Conservation (phyloP, 1,140 invertebrate genomes). For the Temnothorax curvispinosus region DNA sequence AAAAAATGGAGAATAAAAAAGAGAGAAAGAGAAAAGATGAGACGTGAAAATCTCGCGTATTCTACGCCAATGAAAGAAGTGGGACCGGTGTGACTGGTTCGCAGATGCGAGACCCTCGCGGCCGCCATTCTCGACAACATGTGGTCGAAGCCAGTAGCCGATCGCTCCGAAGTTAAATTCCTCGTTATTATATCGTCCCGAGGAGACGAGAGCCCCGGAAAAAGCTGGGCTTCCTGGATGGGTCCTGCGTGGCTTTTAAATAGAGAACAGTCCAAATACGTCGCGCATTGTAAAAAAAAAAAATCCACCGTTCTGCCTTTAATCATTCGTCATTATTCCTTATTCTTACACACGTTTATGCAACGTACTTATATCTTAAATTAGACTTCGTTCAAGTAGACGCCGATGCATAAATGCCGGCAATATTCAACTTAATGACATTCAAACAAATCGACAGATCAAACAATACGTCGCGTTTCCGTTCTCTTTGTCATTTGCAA, state of each 20-base stretch:
- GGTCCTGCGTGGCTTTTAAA: slow-evolving; percentile 7
- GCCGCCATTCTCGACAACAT: slow-evolving; percentile 75
- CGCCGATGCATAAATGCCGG: background rate
- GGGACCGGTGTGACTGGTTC: slow-evolving; percentile 85
- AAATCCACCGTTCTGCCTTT: slow-evolving; percentile 12
- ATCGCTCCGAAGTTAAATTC: slow-evolving; percentile 74
- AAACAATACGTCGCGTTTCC: slow-evolving; percentile 7
- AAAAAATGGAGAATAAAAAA: background rate
- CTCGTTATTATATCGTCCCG: slow-evolving; percentile 75
- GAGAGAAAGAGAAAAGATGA: background rate
- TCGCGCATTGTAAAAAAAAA: background rate
- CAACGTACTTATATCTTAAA: slow-evolving; percentile 1
- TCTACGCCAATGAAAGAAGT: slow-evolving; percentile 81
- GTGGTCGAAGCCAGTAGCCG: slow-evolving; percentile 76
- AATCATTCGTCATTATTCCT: background rate
- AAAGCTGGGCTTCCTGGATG: slow-evolving; percentile 52
- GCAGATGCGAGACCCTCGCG: slow-evolving; percentile 81
- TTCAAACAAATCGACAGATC: slow-evolving; percentile 1
- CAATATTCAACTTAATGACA: background rate
- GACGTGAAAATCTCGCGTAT: slow-evolving; percentile 19
- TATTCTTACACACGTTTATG: background rate
- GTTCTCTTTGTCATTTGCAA: slow-evolving; percentile 1
- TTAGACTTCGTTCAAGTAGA: background rate
- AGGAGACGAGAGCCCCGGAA: slow-evolving; percentile 54
- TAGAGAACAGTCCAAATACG: background rate